phyloP scores from a whole-genome alignment of 2,797 vertebrate species.

The Menidia menidia region DNA sequence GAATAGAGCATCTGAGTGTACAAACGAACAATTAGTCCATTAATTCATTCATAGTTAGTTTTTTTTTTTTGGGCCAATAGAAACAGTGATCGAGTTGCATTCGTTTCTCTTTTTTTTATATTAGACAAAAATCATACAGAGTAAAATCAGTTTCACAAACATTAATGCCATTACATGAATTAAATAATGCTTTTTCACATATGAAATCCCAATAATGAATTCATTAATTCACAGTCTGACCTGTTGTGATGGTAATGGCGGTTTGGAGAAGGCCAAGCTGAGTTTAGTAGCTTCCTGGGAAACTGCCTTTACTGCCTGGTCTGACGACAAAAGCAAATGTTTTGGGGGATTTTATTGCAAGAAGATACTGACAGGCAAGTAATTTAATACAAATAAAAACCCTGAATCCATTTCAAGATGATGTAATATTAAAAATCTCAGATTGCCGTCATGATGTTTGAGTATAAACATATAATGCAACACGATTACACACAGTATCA shows the following conservation, averaged over 20 bases:
- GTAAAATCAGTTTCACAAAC: neutral
- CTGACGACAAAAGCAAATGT: constrained; percentile 67
- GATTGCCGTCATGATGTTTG: too few relatives aligned
- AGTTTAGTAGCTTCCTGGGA: constrained; percentile 92
- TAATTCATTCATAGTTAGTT: too few relatives aligned
- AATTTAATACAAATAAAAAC: neutral
- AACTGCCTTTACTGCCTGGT: constrained; percentile 82
- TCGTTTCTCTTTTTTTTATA: too few relatives aligned
- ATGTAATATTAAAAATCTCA: too few relatives aligned
- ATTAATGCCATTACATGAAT: neutral
- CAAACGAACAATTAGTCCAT: neutral
- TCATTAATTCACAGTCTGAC: constrained; percentile 60
- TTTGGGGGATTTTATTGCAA: neutral
- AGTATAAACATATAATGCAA: too few relatives aligned
- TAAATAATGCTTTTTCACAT: neutral
- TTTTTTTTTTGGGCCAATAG: too few relatives aligned
- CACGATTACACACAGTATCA: too few relatives aligned
- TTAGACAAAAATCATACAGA: too few relatives aligned
- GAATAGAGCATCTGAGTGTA: neutral
- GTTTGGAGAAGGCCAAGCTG: constrained; percentile 86
- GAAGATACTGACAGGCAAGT: too few relatives aligned
- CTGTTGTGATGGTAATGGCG: constrained; percentile 84
- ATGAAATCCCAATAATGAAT: neutral
- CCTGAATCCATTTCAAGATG: neutral
- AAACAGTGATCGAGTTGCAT: too few relatives aligned